Conservation (phyloP, 2,888 invertebrate genomes). For the Nemotelus pantherinus region DNA sequence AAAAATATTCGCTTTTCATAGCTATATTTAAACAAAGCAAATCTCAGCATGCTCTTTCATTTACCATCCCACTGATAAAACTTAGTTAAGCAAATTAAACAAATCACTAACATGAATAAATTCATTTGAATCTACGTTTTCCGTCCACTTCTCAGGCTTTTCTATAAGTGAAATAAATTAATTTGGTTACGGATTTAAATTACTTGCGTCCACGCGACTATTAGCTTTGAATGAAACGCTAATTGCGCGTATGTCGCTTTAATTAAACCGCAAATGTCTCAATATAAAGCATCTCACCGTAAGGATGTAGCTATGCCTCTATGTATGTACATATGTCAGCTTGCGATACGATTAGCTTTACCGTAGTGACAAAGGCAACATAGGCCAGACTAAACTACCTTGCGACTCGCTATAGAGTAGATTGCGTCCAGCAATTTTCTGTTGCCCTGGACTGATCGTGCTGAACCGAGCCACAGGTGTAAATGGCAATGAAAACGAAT, state of each 20-base stretch:
- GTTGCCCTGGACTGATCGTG: slow-evolving; percentile 3
- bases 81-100: slow-evolving; percentile 34
- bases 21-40: no score
- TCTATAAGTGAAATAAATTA: slow-evolving; percentile 48
- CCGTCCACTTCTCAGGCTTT: slow-evolving; percentile 15
- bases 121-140: slow-evolving; percentile 29
- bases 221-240: slow-evolving; percentile 49
- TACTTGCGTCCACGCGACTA: slow-evolving; percentile 52
- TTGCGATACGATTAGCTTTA: neutral
- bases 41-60: neutral
- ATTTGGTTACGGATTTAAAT: slow-evolving; percentile 51
- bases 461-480: slow-evolving; percentile 25
- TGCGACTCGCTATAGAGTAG: neutral
- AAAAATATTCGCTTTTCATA: no score
- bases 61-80: neutral
- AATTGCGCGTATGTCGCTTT: slow-evolving; percentile 52
- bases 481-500: slow-evolving; percentile 34
- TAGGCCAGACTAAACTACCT: slow-evolving; percentile 33
- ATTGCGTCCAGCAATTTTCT: neutral
- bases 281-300: slow-evolving; percentile 40
- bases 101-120: slow-evolving; percentile 39
- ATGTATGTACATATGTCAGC: neutral
- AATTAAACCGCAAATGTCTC: slow-evolving; percentile 52
- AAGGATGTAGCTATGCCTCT: neutral
- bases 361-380: neutral